Percentiles rank a stretch among this genome's conserved stretches.
phyloP scores from a whole-genome alignment of 2,797 vertebrate genomes.

The Chaunax sp. region DNA sequence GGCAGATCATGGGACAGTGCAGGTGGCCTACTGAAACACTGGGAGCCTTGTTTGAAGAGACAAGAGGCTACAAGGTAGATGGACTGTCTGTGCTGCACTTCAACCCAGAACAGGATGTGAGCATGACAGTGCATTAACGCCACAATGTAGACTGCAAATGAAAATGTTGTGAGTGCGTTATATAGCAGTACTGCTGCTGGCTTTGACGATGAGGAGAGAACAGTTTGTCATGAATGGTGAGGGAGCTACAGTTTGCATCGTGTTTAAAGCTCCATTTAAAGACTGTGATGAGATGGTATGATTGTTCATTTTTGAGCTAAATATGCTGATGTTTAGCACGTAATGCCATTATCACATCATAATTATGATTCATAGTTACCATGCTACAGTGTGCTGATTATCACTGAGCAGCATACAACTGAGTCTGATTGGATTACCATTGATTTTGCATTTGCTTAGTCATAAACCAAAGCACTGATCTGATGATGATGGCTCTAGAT shows the following conservation, averaged over 20 bases:
- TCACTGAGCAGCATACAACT: not conserved
- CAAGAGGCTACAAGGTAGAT: slow-evolving; percentile 70
- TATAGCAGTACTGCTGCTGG: not conserved
- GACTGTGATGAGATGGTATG: not conserved
- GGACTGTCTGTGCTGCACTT: slow-evolving; percentile 26
- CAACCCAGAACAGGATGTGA: slow-evolving; percentile 33
- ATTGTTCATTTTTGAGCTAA: not conserved
- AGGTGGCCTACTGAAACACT: slow-evolving; percentile 74
- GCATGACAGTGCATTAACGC: slow-evolving; percentile 24
- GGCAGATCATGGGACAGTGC: slow-evolving; percentile 75
- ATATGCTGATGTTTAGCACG: too few species aligned
- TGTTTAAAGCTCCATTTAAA: not conserved
- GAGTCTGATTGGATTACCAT: not conserved
- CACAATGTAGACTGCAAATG: slow-evolving; percentile 17
- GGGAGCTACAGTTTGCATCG: not conserved
- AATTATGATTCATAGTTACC: too few species aligned
- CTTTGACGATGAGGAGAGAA: slow-evolving; percentile 15
- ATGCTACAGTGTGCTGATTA: not conserved
- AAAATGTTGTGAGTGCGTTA: slow-evolving; percentile 9
- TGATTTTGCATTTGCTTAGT: not conserved
- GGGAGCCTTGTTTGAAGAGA: slow-evolving; percentile 67
- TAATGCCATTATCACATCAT: too few species aligned
- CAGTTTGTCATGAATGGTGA: not conserved
- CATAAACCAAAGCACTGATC: too few species aligned
- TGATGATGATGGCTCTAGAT: too few species aligned